Percentiles rank a stretch among this genome's conserved stretches.
Evolutionary conservation across 2,113 vertebrate genomes (phyloP).

Genomic region (Rhodinocichla rosea): DNA sequence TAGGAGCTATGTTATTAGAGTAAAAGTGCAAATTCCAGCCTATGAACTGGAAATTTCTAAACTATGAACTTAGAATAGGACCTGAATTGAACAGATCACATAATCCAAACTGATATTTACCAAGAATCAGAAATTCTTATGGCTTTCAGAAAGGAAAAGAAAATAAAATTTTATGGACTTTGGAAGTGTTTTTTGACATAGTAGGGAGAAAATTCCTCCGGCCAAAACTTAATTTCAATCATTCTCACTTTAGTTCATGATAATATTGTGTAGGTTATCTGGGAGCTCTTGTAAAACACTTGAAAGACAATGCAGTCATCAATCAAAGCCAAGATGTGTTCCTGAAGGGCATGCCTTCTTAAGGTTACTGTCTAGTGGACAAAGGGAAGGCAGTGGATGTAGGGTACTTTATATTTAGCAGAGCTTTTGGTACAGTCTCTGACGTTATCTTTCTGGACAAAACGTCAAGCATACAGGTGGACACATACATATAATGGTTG

Average conservation of each 20-base stretch:
- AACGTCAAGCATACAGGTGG: not conserved
- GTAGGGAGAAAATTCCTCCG: accelerated
- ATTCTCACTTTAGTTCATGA: not conserved
- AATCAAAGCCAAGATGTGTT: not conserved
- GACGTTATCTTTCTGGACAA: not conserved
- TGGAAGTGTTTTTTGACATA: not conserved
- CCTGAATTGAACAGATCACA: not conserved
- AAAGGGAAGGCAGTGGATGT: not conserved
- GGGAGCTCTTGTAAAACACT: not conserved
- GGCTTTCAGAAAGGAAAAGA: not conserved
- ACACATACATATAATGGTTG: not conserved
- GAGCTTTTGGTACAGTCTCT: not conserved
- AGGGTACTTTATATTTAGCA: not conserved
- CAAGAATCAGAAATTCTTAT: not conserved
- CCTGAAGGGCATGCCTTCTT: not conserved
- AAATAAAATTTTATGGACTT: not conserved
- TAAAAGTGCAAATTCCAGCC: not conserved
- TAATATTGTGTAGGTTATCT: not conserved
- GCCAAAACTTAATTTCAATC: not conserved
- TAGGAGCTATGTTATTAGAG: not conserved
- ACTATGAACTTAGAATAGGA: not conserved
- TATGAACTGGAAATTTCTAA: no score
- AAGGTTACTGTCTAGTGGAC: not conserved
- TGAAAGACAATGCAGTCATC: not conserved
- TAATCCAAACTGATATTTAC: not conserved